These are phyloP conservation scores for Hypomecis atomaria DNA, from an alignment of 2,888 invertebrate genomes.

Conservation along the genomic window DNA sequence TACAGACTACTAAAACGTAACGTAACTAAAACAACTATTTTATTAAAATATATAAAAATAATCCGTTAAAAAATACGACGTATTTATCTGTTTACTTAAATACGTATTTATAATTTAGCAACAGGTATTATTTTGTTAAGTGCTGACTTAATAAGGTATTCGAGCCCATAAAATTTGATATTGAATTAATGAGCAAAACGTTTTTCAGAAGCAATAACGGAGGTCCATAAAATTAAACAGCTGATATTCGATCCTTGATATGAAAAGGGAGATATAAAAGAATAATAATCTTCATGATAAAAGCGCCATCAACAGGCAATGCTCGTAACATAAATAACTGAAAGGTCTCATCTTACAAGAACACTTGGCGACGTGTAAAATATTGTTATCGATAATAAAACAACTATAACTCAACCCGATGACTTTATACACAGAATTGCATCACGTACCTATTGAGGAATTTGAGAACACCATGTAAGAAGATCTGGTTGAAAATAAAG, in stretches of 20 bases:
- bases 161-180: slow-evolving; percentile 34
- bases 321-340: slow-evolving; percentile 68
- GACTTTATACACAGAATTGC: slow-evolving; percentile 71
- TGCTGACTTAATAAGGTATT: slow-evolving; percentile 44
- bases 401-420: slow-evolving; percentile 68
- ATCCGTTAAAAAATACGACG: too few species aligned
- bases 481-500: slow-evolving; percentile 74
- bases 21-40: too few species aligned
- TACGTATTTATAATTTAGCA: slow-evolving; percentile 23
- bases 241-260: slow-evolving; percentile 54
- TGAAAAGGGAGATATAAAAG: slow-evolving; percentile 49
- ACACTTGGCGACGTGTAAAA: slow-evolving; percentile 78
- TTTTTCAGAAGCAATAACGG: slow-evolving; percentile 39
- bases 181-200: slow-evolving; percentile 45
- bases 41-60: too few species aligned
- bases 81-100: neutral
- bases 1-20: too few species aligned
- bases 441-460: slow-evolving; percentile 80
- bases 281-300: slow-evolving; percentile 58
- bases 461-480: slow-evolving; percentile 78
- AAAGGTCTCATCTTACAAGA: slow-evolving; percentile 67
- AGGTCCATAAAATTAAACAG: slow-evolving; percentile 48
- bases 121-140: slow-evolving; percentile 43
- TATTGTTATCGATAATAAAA: slow-evolving; percentile 79
- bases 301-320: slow-evolving; percentile 55